These are phyloP conservation scores for Brachionus koreanus DNA, from an alignment of 1,140 invertebrate species.

Conservation along the genomic window DNA sequence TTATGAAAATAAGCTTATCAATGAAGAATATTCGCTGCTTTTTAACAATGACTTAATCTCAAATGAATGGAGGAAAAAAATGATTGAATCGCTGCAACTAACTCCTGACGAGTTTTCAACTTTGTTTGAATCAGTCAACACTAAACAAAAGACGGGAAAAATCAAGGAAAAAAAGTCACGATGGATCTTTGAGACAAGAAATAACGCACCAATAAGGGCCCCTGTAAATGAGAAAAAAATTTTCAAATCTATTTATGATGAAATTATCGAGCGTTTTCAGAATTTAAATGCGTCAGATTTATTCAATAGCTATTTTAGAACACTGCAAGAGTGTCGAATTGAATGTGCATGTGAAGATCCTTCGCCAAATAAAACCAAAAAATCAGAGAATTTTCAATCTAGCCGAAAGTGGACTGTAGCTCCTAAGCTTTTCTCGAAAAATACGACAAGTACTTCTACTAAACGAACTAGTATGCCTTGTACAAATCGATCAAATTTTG, in stretches of 20 bases:
- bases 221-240: background rate
- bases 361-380: background rate
- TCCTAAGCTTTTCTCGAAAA: constrained; percentile 20
- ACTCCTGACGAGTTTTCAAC: background rate
- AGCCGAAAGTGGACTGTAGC: constrained; percentile 37
- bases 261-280: background rate
- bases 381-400: background rate
- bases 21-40: background rate
- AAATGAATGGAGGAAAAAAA: constrained; percentile 29
- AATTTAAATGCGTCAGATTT: background rate
- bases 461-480: background rate
- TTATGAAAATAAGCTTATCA: constrained; percentile 13
- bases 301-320: constrained; percentile 18
- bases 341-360: background rate
- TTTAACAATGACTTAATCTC: constrained; percentile 18
- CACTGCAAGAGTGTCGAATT: background rate
- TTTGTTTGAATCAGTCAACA: background rate
- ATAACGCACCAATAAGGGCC: background rate
- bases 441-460: background rate
- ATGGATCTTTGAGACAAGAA: background rate
- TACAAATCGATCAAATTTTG: background rate
- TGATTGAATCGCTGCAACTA: constrained; percentile 22
- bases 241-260: background rate
- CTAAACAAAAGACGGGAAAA: background rate
- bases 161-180: background rate